Evolutionary conservation across 2,888 invertebrate species (phyloP).

Genomic region (Parnassius smintheus): DNA sequence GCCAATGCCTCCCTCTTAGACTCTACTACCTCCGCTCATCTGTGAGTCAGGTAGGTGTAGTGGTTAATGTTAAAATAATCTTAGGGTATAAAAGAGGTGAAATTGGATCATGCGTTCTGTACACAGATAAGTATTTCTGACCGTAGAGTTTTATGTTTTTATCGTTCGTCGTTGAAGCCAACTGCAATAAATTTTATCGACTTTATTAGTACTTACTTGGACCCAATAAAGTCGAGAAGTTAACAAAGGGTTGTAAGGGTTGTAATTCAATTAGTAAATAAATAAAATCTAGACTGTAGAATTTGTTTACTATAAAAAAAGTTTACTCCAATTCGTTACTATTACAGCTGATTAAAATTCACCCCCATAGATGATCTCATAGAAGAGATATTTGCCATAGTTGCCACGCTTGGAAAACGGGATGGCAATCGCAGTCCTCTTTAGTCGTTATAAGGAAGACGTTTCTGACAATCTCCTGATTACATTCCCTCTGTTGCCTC

Average conservation of each 20-base stretch:
- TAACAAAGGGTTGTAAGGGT: conserved; percentile 15
- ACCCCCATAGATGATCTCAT: too few species aligned
- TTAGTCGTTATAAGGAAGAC: too few species aligned
- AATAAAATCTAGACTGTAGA: not conserved
- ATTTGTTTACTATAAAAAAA: too few species aligned
- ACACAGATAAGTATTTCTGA: not conserved
- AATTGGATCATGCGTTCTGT: not conserved
- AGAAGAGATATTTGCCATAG: too few species aligned
- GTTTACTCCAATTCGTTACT: too few species aligned
- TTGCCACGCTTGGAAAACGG: too few species aligned
- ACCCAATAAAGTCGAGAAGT: not conserved
- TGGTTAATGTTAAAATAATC: not conserved
- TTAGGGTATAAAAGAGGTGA: not conserved
- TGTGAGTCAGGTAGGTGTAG: not conserved
- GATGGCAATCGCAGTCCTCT: too few species aligned
- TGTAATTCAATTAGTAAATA: conserved; percentile 3
- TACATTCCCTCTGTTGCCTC: too few species aligned
- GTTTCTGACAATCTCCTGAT: too few species aligned
- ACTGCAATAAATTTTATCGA: not conserved
- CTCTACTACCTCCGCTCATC: too few species aligned
- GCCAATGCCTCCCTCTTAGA: too few species aligned
- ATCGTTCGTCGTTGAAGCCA: not conserved
- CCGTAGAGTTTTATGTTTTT: not conserved
- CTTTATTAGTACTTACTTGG: not conserved
- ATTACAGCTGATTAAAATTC: too few species aligned